phyloP scores from a whole-genome alignment of 2,113 vertebrate species.

The Cyprinus carpio region DNA sequence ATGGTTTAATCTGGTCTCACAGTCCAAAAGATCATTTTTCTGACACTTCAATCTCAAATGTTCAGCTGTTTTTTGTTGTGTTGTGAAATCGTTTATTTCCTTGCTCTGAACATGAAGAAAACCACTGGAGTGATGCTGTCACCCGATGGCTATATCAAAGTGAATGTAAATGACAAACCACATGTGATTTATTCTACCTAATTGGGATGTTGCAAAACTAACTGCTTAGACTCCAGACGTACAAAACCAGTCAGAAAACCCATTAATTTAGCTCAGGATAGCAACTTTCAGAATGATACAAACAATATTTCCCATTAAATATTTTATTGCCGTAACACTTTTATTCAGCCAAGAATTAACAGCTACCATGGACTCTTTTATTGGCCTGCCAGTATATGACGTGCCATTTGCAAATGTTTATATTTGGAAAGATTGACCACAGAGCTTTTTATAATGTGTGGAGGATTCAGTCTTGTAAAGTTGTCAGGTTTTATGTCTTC shows the following conservation, averaged over 20 bases:
- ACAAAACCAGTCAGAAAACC: not conserved
- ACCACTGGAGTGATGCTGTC: not conserved
- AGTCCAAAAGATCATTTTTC: no score
- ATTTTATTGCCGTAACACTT: not conserved
- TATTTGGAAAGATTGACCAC: not conserved
- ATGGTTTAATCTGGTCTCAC: not conserved
- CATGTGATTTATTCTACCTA: not conserved
- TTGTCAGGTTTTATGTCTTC: constrained; percentile 29
- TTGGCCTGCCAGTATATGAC: not conserved
- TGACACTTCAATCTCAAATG: not conserved
- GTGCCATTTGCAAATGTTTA: constrained; percentile 15
- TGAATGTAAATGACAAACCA: not conserved
- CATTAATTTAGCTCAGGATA: not conserved
- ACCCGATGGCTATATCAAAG: not conserved
- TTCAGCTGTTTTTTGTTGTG: not conserved
- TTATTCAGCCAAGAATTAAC: not conserved
- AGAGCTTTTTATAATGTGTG: not conserved
- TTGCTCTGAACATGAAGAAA: not conserved
- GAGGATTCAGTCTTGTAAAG: constrained; percentile 22
- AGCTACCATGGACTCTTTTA: not conserved
- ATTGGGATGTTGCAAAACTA: not conserved
- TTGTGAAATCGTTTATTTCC: not conserved
- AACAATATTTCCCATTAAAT: not conserved
- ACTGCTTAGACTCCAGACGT: not conserved
- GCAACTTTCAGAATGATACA: not conserved